phyloP scores from a whole-genome alignment of 1,140 invertebrate genomes.

The Ceratina australensis region DNA sequence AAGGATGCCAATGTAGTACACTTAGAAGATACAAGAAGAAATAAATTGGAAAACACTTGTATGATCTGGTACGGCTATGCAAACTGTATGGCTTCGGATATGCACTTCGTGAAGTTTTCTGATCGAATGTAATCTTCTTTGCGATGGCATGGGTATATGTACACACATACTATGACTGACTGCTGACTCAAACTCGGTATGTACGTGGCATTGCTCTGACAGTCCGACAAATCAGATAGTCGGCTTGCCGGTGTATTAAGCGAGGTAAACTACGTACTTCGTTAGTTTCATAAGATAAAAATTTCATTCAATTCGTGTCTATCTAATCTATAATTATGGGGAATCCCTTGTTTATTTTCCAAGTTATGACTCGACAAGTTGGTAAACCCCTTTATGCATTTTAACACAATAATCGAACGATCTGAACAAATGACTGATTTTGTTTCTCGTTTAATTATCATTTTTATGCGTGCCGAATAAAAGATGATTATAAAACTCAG shows the following conservation, averaged over 20 bases:
- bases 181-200: not conserved
- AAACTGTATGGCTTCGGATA: not conserved
- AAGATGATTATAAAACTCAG: too few species aligned
- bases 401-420: not conserved
- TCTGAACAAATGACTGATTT: not conserved
- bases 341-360: too few species aligned
- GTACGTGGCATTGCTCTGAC: slow-evolving; percentile 13
- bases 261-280: not conserved
- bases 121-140: not conserved
- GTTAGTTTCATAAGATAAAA: not conserved
- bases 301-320: not conserved
- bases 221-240: not conserved
- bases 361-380: not conserved
- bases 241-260: not conserved
- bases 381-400: not conserved
- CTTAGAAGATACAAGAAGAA: too few species aligned
- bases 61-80: not conserved
- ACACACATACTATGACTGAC: too few species aligned
- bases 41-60: too few species aligned
- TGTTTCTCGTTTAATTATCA: not conserved
- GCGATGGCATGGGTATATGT: not conserved
- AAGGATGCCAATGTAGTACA: too few species aligned
- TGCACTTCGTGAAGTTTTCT: not conserved
- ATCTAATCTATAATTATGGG: not conserved
- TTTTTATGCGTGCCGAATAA: not conserved